phyloP scores from a whole-genome alignment of 2,888 invertebrate genomes.

The Tenthredo amoena region DNA sequence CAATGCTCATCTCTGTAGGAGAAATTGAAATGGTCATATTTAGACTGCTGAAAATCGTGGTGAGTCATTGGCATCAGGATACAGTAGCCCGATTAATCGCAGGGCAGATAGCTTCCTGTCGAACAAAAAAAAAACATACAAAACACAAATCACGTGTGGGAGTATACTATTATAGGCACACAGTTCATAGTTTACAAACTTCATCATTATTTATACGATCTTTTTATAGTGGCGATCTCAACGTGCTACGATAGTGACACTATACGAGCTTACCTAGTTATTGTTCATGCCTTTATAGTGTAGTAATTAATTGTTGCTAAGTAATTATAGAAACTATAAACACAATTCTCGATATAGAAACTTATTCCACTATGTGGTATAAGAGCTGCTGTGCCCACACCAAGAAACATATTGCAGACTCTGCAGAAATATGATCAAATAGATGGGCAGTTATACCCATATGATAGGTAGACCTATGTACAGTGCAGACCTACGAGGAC shows the following conservation, averaged over 20 bases:
- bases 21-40: background rate
- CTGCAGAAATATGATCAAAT: conserved; percentile 10
- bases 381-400: background rate
- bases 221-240: background rate
- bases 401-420: background rate
- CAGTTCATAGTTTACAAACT: background rate
- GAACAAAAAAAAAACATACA: background rate
- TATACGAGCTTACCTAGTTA: background rate
- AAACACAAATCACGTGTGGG: background rate
- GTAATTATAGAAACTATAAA: background rate
- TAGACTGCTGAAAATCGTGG: background rate
- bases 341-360: background rate
- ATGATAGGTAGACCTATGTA: background rate
- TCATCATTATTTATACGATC: background rate
- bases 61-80: background rate
- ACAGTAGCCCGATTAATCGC: background rate
- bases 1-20: background rate
- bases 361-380: background rate
- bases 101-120: conserved; percentile 21
- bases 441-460: background rate
- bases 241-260: background rate
- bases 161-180: background rate
- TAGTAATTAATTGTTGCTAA: background rate
- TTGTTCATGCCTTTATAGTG: background rate
- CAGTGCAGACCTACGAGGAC: conserved; percentile 37